Evolutionary conservation across 2,797 vertebrate species (phyloP), one percentile per base, ranked within the genome.

Genomic region (Molossus alvarezi): DNA sequence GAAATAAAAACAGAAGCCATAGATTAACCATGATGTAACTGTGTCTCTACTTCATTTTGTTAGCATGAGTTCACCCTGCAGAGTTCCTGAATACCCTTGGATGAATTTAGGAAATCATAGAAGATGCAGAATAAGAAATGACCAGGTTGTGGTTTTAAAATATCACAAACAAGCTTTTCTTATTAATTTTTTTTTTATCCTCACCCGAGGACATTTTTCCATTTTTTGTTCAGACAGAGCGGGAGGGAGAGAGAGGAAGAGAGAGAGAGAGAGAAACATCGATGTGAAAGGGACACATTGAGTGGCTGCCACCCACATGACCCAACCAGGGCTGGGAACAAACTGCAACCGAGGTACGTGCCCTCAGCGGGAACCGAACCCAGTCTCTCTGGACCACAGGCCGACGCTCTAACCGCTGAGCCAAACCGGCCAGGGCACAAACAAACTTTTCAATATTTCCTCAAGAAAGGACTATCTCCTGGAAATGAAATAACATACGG

Each of bases 361-460:
- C 33, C 33, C 33, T 33, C 33, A 33, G 33, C 33, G 33, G 33
- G 33, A 33, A 33, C 33, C 3, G 33, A 33, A 33, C 33, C 33
- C 33, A 3, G 33, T 33, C 33, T 33, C 33, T 33, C 33, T 33
- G 33, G 33, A 33, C 33, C 33, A 33, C 33, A 33, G 33, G 33
- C 33, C 33, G 33, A 33, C 33, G 33, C 33, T 33, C 33, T 33
- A 33, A 33, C 33, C 33, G 33, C 33, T 33, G 33, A 33, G 33
- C 33, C 33, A 33, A 33, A 33, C 33, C 33, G 33, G 33, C 33
- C 33, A 2, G 33, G 33, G 33, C 73, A 80, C 15, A 23, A 89
- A 72, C 21, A 69, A 93, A 73, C 17, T 88, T 95, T 95, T 62
- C 73, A 79, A 10, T 69, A 45, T 92, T 76, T 51, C 81, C 77